Conservation (phyloP, 1,140 invertebrate genomes). For the Akabosia matsudoensis region DNA sequence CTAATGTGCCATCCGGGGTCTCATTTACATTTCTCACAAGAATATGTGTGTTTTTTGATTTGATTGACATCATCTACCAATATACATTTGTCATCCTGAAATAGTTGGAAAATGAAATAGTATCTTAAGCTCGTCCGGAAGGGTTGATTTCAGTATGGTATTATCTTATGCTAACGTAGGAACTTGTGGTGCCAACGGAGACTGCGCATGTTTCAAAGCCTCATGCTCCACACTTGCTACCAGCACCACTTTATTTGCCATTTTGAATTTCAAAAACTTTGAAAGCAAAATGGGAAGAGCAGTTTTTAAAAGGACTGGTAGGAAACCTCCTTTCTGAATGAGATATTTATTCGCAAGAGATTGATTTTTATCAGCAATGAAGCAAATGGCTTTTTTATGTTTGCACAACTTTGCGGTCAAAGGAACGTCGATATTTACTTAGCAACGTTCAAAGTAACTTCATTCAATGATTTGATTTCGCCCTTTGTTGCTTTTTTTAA, state of each 20-base stretch:
- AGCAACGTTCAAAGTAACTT: slow-evolving; percentile 29
- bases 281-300: background rate
- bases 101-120: too few relatives aligned
- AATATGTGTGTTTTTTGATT: too few relatives aligned
- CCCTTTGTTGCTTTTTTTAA: slow-evolving; percentile 12
- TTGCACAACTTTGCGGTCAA: background rate
- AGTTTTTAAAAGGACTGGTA: background rate
- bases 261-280: background rate
- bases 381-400: background rate
- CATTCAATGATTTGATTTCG: slow-evolving; percentile 26
- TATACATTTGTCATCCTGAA: too few relatives aligned
- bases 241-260: background rate
- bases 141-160: background rate
- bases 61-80: too few relatives aligned
- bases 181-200: background rate
- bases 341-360: too few relatives aligned
- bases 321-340: slow-evolving; percentile 8
- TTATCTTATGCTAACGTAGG: too few relatives aligned
- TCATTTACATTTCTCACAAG: too few relatives aligned
- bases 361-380: background rate
- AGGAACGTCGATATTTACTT: slow-evolving; percentile 20
- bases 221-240: background rate
- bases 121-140: background rate
- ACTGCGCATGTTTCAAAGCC: too few relatives aligned
- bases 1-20: too few relatives aligned